Percentiles rank a stretch among this genome's conserved stretches.
Evolutionary conservation across 2,888 invertebrate species (phyloP).

Genomic region (Theristus sp.): DNA sequence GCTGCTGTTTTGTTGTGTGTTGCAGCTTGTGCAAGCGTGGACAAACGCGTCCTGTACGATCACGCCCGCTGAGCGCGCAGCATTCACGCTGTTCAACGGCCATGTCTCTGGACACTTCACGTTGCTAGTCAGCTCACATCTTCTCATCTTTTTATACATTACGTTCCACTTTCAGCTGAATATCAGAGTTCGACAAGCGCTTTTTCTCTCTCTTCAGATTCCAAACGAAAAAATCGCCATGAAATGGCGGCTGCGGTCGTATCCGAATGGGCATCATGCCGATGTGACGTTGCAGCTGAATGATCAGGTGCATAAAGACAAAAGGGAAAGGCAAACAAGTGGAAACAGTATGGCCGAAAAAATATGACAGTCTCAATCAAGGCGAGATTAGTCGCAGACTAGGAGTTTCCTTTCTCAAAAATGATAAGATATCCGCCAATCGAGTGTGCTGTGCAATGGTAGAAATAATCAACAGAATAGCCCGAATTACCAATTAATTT

Average conservation of each 20-base stretch:
- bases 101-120: slow-evolving; percentile 72
- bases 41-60: slow-evolving; percentile 56
- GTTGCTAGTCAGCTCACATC: slow-evolving; percentile 47
- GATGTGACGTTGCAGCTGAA: slow-evolving; percentile 62
- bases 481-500: too few relatives aligned
- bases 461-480: too few relatives aligned
- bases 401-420: too few relatives aligned
- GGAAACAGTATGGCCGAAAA: slow-evolving; percentile 65
- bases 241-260: slow-evolving; percentile 74
- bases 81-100: slow-evolving; percentile 74
- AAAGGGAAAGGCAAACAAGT: too few relatives aligned
- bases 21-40: slow-evolving; percentile 68
- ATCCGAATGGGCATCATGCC: slow-evolving; percentile 80
- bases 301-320: too few relatives aligned
- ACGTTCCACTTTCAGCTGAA: too few relatives aligned
- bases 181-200: not conserved
- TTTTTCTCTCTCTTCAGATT: slow-evolving; percentile 32
- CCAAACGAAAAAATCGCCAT: slow-evolving; percentile 57
- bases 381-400: too few relatives aligned
- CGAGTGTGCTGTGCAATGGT: too few relatives aligned
- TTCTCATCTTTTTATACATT: not conserved
- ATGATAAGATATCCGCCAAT: too few relatives aligned
- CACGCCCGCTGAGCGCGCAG: slow-evolving; percentile 61
- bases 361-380: too few relatives aligned
- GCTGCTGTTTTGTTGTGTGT: not conserved